phyloP scores from a whole-genome alignment of 2,888 invertebrate species.

The Coelopa pilipes region DNA sequence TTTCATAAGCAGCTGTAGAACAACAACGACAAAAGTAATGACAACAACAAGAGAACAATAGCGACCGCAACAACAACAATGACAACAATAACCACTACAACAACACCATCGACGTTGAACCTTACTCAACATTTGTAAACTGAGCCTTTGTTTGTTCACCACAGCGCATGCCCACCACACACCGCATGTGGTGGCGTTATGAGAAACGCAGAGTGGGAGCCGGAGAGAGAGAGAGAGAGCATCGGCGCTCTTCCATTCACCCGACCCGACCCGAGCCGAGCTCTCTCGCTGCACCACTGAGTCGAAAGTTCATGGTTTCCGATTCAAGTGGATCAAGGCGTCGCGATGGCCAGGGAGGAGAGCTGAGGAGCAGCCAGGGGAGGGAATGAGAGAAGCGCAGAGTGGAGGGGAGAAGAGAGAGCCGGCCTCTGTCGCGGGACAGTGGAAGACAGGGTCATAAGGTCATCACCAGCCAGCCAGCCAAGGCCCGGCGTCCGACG shows the following conservation, averaged over 20 bases:
- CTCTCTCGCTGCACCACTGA: background rate
- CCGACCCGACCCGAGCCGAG: too few relatives aligned
- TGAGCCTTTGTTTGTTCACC: background rate
- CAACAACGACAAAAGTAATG: background rate
- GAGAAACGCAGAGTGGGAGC: background rate
- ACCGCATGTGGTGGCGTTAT: background rate
- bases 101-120: too few relatives aligned
- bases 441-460: background rate
- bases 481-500: too few relatives aligned
- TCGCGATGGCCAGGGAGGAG: background rate
- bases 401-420: background rate
- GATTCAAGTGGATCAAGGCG: background rate
- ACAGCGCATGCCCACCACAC: constrained; percentile 28
- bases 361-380: background rate
- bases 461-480: too few relatives aligned
- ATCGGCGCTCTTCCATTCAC: too few relatives aligned
- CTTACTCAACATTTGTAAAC: constrained; percentile 3
- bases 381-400: background rate
- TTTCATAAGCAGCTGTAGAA: background rate
- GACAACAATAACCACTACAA: too few relatives aligned
- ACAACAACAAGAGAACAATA: background rate
- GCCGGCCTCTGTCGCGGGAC: background rate
- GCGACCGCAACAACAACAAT: too few relatives aligned
- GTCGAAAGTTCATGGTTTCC: constrained; percentile 24
- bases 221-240: background rate